Evolutionary conservation across 2,888 invertebrate genomes (phyloP).

Genomic region (Coenonympha arcania): DNA sequence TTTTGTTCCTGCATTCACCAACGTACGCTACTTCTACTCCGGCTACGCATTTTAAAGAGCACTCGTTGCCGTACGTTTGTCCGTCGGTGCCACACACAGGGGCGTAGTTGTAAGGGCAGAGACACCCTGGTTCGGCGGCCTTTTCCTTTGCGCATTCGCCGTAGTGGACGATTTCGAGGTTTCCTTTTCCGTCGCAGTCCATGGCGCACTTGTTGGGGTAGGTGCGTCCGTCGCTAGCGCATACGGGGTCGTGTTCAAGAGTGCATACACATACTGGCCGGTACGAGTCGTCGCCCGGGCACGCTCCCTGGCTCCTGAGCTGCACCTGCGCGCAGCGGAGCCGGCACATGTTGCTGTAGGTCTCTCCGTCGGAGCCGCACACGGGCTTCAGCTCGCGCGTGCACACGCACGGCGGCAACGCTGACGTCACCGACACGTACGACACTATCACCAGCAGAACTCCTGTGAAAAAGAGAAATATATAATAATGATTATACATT

Average conservation of each 20-base stretch:
- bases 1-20: too few species aligned
- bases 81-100: conserved; percentile 21
- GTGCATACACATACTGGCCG: conserved; percentile 23
- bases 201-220: conserved; percentile 36
- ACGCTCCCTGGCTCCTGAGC: conserved; percentile 23
- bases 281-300: conserved; percentile 23
- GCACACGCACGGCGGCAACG: conserved; percentile 44
- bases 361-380: conserved; percentile 82
- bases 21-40: too few species aligned
- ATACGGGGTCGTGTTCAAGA: conserved; percentile 29
- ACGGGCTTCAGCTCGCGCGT: conserved; percentile 57
- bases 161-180: conserved; percentile 9
- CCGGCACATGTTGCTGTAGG: conserved; percentile 79
- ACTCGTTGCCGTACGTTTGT: conserved; percentile 36
- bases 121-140: background rate
- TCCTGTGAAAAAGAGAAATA: conserved; percentile 35
- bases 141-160: conserved; percentile 29
- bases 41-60: too few species aligned
- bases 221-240: conserved; percentile 32
- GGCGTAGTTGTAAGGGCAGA: conserved; percentile 8
- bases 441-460: conserved; percentile 34
- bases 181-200: conserved; percentile 28
- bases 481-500: too few species aligned
- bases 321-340: conserved; percentile 63
- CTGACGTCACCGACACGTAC: conserved; percentile 30